A percentile compares a stretch with the other conserved stretches of the same genome.
Evolutionary conservation across 2,113 vertebrate genomes (phyloP).

Genomic region (Tyrannus savana): DNA sequence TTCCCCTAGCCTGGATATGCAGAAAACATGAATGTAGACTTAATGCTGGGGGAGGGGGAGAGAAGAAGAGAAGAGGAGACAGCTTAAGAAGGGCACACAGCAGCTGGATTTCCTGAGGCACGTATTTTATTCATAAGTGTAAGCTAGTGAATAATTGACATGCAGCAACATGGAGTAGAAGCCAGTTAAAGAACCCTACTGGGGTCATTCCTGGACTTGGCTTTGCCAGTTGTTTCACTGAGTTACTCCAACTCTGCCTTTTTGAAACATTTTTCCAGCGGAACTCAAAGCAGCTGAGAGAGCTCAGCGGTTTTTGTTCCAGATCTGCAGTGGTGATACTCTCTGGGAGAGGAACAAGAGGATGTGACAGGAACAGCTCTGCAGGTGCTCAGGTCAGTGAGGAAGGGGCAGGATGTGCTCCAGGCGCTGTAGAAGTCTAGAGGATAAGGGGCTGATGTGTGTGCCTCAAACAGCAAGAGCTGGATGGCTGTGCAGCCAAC

Average conservation of each 20-base stretch:
- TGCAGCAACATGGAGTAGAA: neutral
- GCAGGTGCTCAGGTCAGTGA: neutral
- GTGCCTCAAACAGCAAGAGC: neutral
- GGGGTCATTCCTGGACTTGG: neutral
- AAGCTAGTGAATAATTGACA: constrained; percentile 42
- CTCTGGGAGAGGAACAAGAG: neutral
- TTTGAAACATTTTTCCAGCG: neutral
- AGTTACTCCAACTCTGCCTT: neutral
- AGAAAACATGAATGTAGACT: neutral
- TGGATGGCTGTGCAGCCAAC: neutral
- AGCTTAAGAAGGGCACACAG: neutral
- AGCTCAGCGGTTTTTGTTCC: neutral
- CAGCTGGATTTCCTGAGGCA: neutral
- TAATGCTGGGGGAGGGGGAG: neutral
- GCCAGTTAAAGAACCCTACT: neutral
- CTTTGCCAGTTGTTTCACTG: neutral
- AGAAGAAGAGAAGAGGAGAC: neutral
- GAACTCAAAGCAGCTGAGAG: neutral
- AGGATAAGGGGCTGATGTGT: neutral
- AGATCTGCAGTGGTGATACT: neutral
- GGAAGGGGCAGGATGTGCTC: neutral
- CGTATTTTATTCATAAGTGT: constrained; percentile 39
- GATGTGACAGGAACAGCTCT: neutral
- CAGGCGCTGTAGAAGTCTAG: neutral
- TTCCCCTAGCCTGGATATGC: neutral